A percentile compares a stretch with the other conserved stretches of the same genome.
phyloP scores from a whole-genome alignment of 2,797 vertebrate species.

The Xenopus petersii region DNA sequence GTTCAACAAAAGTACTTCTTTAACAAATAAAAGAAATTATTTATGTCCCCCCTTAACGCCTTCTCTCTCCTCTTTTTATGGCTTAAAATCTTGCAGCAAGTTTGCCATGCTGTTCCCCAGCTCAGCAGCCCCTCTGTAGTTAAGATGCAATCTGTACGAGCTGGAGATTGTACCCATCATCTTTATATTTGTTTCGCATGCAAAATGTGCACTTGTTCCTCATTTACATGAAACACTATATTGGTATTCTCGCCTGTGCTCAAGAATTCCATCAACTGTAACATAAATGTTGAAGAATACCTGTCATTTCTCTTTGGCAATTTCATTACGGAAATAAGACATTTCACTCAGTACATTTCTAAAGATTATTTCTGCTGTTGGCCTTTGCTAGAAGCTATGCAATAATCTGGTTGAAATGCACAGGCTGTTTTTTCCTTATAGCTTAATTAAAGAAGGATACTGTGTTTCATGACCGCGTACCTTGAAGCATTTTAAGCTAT shows the following conservation, averaged over 20 bases:
- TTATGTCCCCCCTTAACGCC: too few species aligned
- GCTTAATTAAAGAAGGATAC: conserved; percentile 45
- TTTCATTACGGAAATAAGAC: conserved; percentile 40
- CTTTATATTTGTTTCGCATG: not conserved
- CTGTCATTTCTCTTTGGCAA: conserved; percentile 36
- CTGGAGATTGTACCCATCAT: not conserved
- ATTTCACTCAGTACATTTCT: conserved; percentile 31
- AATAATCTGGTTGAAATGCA: conserved; percentile 35
- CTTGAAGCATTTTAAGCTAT: conserved; percentile 41
- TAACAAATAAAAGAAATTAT: too few species aligned
- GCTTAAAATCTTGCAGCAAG: too few species aligned
- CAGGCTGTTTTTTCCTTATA: conserved; percentile 42
- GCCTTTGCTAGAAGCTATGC: conserved; percentile 41
- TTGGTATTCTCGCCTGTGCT: conserved; percentile 27
- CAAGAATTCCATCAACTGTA: conserved; percentile 31
- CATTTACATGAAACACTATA: conserved; percentile 8
- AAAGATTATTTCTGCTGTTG: conserved; percentile 39
- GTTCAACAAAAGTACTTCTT: too few species aligned
- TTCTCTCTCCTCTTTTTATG: too few species aligned
- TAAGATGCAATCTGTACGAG: not conserved
- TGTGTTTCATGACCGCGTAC: conserved; percentile 26
- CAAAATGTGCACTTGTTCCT: not conserved
- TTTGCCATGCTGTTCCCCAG: too few species aligned
- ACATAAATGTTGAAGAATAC: conserved; percentile 44
- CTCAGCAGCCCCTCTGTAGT: too few species aligned